A percentile compares a stretch with the other conserved stretches of the same genome.
phyloP scores from a whole-genome alignment of 2,113 vertebrate species.

The Corydoras sp. region DNA sequence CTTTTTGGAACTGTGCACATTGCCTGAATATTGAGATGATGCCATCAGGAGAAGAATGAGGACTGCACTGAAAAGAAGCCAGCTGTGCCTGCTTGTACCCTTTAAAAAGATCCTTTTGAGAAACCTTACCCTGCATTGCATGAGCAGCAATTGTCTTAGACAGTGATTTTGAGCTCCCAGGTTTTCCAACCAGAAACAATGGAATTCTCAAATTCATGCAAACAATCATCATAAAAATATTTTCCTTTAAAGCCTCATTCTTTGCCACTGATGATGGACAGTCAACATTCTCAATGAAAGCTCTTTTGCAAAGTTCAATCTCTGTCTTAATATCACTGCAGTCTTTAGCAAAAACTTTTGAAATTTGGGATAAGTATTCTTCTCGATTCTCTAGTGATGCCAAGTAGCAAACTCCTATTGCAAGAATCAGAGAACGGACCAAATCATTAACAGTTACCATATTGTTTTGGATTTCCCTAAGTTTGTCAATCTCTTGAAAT shows the following conservation, averaged over 20 bases:
- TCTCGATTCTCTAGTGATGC: conserved; percentile 66
- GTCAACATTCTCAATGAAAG: conserved; percentile 71
- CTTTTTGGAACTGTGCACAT: conserved; percentile 92
- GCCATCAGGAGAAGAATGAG: conserved; percentile 92
- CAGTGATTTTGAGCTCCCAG: conserved; percentile 94
- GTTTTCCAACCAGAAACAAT: conserved; percentile 93
- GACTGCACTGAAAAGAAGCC: conserved; percentile 96
- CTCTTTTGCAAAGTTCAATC: conserved; percentile 79
- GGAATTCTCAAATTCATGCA: conserved; percentile 93
- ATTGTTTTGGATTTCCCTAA: conserved; percentile 20
- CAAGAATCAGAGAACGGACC: conserved; percentile 64
- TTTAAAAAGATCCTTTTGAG: conserved; percentile 80
- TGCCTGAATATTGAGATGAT: conserved; percentile 95
- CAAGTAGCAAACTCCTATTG: conserved; percentile 78
- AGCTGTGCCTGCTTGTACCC: conserved; percentile 85
- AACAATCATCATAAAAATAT: conserved; percentile 96
- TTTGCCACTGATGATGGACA: conserved; percentile 80
- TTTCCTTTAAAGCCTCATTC: conserved; percentile 90
- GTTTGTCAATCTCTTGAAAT: conserved; percentile 58
- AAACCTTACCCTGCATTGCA: conserved; percentile 90
- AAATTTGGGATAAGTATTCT: conserved; percentile 52
- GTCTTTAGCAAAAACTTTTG: conserved; percentile 52
- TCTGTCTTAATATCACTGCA: conserved; percentile 53
- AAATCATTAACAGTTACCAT: conserved; percentile 37
- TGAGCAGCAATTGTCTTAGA: conserved; percentile 92